A percentile compares a stretch with the other conserved stretches of the same genome.
Conservation (phyloP, 1,140 invertebrate genomes). For the Micrasema minimum region DNA sequence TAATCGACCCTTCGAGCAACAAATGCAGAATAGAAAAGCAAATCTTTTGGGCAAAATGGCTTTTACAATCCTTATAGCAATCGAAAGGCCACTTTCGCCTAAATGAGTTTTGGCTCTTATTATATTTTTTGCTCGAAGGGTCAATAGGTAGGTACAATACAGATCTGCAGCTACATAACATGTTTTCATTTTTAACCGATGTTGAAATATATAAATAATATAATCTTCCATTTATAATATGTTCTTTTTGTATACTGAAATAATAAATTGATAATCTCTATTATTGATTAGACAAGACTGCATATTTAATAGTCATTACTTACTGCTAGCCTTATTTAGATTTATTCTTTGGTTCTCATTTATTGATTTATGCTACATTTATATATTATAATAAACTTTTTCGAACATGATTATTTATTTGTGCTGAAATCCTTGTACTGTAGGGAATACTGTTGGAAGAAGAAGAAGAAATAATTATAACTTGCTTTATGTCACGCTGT, state of each 20-base stretch:
- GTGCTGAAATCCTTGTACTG: no score
- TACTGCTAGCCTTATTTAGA: slow-evolving; percentile 11
- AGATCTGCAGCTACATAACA: background rate
- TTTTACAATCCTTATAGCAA: background rate
- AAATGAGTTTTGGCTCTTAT: no score
- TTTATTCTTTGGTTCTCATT: background rate
- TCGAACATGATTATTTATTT: background rate
- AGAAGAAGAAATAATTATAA: no score
- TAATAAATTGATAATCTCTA: background rate
- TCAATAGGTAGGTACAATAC: background rate
- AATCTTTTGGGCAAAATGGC: no score
- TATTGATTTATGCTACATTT: slow-evolving; percentile 5
- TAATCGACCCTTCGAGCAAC: no score
- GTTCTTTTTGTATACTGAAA: background rate
- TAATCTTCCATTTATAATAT: background rate
- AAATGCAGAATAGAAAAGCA: no score
- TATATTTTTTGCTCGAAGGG: background rate
- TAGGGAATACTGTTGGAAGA: no score
- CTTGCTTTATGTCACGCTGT: no score
- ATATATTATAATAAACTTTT: slow-evolving; percentile 31
- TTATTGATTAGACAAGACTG: slow-evolving; percentile 18
- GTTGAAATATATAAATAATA: background rate
- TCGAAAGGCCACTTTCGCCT: no score
- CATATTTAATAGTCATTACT: slow-evolving; percentile 10
- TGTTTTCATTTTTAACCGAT: background rate